phyloP scores from a whole-genome alignment of 1,140 invertebrate species.

The Ectropis grisescens region DNA sequence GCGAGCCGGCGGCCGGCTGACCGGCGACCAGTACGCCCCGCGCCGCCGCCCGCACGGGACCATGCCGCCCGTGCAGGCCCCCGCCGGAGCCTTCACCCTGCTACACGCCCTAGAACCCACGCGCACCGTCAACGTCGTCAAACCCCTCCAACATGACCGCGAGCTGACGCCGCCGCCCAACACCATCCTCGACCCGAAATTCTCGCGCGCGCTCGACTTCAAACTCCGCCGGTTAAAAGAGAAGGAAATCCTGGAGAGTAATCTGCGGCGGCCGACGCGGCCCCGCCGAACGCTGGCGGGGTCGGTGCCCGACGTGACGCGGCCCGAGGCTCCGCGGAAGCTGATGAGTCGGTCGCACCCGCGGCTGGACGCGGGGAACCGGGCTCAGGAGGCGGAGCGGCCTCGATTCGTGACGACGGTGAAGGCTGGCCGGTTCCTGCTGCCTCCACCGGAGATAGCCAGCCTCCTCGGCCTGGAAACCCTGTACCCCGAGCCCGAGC shows the following conservation, averaged over 20 bases:
- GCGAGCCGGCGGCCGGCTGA: too few relatives aligned
- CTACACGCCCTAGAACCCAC: conserved; percentile 3
- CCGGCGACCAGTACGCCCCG: too few relatives aligned
- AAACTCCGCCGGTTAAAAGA: conserved; percentile 75
- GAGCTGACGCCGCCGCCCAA: conserved; percentile 22
- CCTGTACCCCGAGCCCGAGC: conserved; percentile 38
- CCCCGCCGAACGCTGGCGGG: conserved; percentile 25
- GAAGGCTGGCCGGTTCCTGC: conserved; percentile 81
- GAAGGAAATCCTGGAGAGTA: conserved; percentile 61
- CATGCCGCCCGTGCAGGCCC: conserved; percentile 45
- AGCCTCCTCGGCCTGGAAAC: conserved; percentile 72
- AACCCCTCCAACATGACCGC: conserved; percentile 36
- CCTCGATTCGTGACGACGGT: conserved; percentile 84
- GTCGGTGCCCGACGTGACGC: conserved; percentile 32
- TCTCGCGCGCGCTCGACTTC: conserved; percentile 75
- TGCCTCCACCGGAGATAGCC: conserved; percentile 81
- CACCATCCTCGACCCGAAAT: conserved; percentile 66
- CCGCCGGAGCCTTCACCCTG: conserved; percentile 64
- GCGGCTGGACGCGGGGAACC: conserved; percentile 17
- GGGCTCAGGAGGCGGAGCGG: conserved; percentile 14
- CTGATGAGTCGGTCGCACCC: conserved; percentile 39
- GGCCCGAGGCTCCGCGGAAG: conserved; percentile 21
- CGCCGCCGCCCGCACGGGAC: conserved; percentile 31
- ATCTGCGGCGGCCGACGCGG: conserved; percentile 37
- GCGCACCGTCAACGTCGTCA: conserved; percentile 41